phyloP scores from a whole-genome alignment of 2,797 vertebrate species.

The Geotrypetes seraphini region DNA sequence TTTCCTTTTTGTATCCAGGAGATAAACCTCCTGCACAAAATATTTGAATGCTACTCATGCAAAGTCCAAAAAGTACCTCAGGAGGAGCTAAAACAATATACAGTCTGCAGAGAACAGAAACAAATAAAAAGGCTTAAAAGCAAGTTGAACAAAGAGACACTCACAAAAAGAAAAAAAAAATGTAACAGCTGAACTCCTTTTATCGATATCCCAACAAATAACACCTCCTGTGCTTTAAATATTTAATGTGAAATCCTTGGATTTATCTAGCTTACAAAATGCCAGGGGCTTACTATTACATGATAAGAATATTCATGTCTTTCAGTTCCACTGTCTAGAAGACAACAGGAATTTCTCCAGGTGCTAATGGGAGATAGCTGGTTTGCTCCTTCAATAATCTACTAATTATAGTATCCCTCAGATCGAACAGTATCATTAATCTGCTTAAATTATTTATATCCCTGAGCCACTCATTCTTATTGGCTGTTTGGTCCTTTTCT shows the following conservation, averaged over 20 bases:
- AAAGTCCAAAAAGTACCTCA: constrained; percentile 25
- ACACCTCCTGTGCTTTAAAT: constrained; percentile 80
- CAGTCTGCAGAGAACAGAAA: constrained; percentile 1
- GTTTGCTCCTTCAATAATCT: constrained; percentile 49
- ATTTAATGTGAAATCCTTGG: constrained; percentile 72
- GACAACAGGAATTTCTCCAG: constrained; percentile 59
- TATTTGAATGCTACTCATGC: constrained; percentile 29
- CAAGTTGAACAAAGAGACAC: constrained; percentile 27
- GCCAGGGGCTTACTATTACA: constrained; percentile 74
- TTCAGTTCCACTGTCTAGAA: constrained; percentile 50
- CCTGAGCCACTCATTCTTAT: constrained; percentile 48
- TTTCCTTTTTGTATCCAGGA: constrained; percentile 31
- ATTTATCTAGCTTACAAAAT: constrained; percentile 83
- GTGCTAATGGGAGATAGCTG: constrained; percentile 60
- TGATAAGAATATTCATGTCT: constrained; percentile 74
- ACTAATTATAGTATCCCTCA: constrained; percentile 58
- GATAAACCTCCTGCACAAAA: constrained; percentile 30
- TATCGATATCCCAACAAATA: constrained; percentile 71
- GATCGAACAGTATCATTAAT: constrained; percentile 62
- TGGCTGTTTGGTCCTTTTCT: constrained; percentile 30
- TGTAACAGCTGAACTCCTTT: constrained; percentile 42
- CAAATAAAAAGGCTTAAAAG: constrained; percentile 27
- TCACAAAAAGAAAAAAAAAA: constrained; percentile 32
- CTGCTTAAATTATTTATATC: constrained; percentile 65
- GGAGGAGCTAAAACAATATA: constrained; percentile 30